phyloP scores from a whole-genome alignment of 37 sponge, comb jelly and placozoan genomes.

The Agelas oroides region DNA sequence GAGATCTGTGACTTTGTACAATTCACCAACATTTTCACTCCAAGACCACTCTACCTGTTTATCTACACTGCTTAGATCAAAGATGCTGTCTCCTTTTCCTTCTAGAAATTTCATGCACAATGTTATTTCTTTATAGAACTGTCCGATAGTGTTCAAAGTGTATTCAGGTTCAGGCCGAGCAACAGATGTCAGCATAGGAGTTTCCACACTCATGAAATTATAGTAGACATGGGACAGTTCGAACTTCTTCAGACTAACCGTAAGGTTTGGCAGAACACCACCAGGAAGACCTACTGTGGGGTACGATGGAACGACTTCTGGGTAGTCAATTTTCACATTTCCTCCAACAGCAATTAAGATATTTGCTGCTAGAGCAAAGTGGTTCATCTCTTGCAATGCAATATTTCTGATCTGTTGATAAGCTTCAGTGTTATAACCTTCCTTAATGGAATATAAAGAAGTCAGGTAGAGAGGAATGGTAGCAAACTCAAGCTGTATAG shows the following conservation, averaged over 20 bases:
- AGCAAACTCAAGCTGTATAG: too few species aligned
- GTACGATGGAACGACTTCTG: conserved; percentile 7
- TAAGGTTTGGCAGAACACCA: conserved; percentile 21
- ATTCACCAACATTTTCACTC: conserved; percentile 14
- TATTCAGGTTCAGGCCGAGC: background rate
- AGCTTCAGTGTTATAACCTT: background rate
- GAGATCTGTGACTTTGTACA: conserved; percentile 19
- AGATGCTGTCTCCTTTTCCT: conserved; percentile 16
- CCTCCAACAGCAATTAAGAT: conserved; percentile 56
- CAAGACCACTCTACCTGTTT: conserved; percentile 49
- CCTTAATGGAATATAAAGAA: too few species aligned
- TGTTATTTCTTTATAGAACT: conserved; percentile 49
- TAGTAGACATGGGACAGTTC: conserved; percentile 18
- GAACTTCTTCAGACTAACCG: conserved; percentile 15
- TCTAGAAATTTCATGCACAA: conserved; percentile 43
- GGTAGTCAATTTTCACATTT: background rate
- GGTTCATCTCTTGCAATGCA: conserved; percentile 53
- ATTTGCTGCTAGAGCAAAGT: conserved; percentile 42
- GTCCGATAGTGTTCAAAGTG: conserved; percentile 34
- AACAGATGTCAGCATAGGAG: background rate
- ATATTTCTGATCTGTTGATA: conserved; percentile 17
- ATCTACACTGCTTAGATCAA: background rate
- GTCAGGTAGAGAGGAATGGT: too few species aligned
- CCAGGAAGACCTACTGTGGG: conserved; percentile 38
- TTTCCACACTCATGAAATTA: conserved; percentile 35